These are phyloP conservation scores for Smittia aterrima DNA, from an alignment of 2,888 invertebrate genomes.

Conservation along the genomic window DNA sequence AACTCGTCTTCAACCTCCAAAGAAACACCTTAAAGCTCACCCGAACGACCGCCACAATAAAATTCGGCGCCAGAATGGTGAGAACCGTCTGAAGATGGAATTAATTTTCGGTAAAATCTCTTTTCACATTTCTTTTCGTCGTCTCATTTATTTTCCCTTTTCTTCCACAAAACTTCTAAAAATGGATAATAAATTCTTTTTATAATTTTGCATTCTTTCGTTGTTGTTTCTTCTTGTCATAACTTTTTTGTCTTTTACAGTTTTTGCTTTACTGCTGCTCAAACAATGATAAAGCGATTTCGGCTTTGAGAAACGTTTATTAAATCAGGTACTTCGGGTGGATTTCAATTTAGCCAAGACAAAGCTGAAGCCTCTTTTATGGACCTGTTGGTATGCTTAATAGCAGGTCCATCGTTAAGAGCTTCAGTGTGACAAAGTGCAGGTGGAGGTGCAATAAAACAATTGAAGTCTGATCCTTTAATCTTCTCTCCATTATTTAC, in stretches of 20 bases:
- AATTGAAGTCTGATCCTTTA: background rate
- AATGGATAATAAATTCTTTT: background rate
- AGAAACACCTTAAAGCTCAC: conserved; percentile 5
- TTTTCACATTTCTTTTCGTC: conserved; percentile 6
- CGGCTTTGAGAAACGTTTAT: background rate
- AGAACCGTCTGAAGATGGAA: conserved; percentile 36
- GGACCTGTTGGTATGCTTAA: conserved; percentile 21
- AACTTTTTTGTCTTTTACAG: no score
- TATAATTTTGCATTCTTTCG: conserved; percentile 16
- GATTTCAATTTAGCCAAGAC: no score
- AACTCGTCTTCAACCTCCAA: background rate
- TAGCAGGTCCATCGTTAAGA: conserved; percentile 17
- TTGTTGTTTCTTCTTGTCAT: conserved; percentile 16
- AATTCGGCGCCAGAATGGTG: conserved; percentile 38
- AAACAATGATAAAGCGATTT: conserved; percentile 24
- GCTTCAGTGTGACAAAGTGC: background rate
- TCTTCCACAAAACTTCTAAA: background rate
- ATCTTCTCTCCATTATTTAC: background rate
- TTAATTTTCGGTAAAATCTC: conserved; percentile 38
- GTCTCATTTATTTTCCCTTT: background rate
- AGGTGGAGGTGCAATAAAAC: conserved; percentile 31
- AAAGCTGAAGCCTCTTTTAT: background rate
- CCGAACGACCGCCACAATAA: conserved; percentile 17
- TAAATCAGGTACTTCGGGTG: conserved; percentile 30
- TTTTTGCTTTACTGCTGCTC: background rate